Percentiles rank a stretch among this genome's conserved stretches.
phyloP scores from a whole-genome alignment of 35 echinoderm and acorn worm genomes.

The Heliocidaris tuberculata region DNA sequence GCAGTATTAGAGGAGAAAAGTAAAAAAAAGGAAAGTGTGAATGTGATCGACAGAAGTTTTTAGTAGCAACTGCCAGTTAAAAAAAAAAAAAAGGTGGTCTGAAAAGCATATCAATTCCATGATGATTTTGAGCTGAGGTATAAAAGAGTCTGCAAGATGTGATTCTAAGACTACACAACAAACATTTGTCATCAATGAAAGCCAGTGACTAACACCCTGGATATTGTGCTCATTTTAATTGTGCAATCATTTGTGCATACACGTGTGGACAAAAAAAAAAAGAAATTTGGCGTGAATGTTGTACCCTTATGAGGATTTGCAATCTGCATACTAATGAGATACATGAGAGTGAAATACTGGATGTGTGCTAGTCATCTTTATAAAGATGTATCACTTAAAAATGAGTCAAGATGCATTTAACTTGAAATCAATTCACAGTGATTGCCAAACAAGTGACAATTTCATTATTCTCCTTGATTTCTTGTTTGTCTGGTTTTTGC shows the following conservation, averaged over 20 bases:
- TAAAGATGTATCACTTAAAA: too few species aligned
- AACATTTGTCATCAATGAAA: slow-evolving; percentile 13
- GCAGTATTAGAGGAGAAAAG: too few species aligned
- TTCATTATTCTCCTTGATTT: too few species aligned
- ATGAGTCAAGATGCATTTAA: too few species aligned
- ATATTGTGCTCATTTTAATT: neutral
- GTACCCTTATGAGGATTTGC: neutral
- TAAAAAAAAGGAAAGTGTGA: too few species aligned
- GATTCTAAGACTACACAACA: neutral
- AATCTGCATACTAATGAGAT: neutral
- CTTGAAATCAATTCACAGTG: too few species aligned
- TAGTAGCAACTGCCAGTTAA: too few species aligned
- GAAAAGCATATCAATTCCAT: neutral
- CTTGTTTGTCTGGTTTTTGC: too few species aligned
- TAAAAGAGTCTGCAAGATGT: neutral
- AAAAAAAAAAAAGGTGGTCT: too few species aligned
- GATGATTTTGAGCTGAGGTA: neutral
- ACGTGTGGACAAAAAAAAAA: neutral
- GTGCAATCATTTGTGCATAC: neutral
- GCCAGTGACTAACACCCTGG: slow-evolving; percentile 1
- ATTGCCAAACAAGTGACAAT: too few species aligned
- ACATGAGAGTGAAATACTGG: neutral
- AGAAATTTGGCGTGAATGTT: neutral
- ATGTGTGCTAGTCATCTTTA: neutral
- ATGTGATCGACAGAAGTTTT: too few species aligned